phyloP scores from a whole-genome alignment of 1,140 invertebrate species.

The Leptoteleia sp. region DNA sequence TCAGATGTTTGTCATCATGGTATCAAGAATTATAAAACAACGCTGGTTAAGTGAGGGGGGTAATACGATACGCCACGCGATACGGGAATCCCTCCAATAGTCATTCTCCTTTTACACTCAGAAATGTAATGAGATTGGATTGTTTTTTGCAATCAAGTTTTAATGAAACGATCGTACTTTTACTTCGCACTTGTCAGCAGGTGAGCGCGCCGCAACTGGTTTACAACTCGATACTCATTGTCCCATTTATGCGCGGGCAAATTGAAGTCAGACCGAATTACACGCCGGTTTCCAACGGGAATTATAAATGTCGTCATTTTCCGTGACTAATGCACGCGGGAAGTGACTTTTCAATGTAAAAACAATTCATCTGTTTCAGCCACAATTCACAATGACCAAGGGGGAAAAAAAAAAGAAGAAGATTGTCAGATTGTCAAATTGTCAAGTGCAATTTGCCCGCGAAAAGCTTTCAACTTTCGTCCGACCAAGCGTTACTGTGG shows the following conservation, averaged over 20 bases:
- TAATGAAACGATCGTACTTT: conserved; percentile 33
- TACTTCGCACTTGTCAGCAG: conserved; percentile 33
- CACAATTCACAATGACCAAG: no score
- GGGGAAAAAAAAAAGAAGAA: no score
- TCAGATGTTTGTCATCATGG: not conserved
- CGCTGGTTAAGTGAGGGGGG: not conserved
- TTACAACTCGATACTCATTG: conserved; percentile 43
- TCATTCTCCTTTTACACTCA: conserved; percentile 16
- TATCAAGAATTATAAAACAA: conserved; percentile 10
- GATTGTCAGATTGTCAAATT: no score
- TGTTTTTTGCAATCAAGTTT: conserved; percentile 34
- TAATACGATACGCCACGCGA: conserved; percentile 22
- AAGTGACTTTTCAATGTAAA: conserved; percentile 20
- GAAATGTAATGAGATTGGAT: conserved; percentile 46
- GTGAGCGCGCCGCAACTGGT: conserved; percentile 2
- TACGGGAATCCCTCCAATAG: conserved; percentile 1
- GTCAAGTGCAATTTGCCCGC: no score
- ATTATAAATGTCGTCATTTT: conserved; percentile 37
- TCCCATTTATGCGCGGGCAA: conserved; percentile 33
- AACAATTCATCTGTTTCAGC: not conserved
- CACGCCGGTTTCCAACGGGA: conserved; percentile 41
- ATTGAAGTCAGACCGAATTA: conserved; percentile 43
- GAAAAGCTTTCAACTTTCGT: not conserved
- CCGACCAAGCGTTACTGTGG: not conserved
- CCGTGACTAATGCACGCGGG: conserved; percentile 21